Percentiles rank a stretch among this genome's conserved stretches.
Evolutionary conservation across 2,888 invertebrate species (phyloP).

Genomic region (Choristoneura rosaceana): DNA sequence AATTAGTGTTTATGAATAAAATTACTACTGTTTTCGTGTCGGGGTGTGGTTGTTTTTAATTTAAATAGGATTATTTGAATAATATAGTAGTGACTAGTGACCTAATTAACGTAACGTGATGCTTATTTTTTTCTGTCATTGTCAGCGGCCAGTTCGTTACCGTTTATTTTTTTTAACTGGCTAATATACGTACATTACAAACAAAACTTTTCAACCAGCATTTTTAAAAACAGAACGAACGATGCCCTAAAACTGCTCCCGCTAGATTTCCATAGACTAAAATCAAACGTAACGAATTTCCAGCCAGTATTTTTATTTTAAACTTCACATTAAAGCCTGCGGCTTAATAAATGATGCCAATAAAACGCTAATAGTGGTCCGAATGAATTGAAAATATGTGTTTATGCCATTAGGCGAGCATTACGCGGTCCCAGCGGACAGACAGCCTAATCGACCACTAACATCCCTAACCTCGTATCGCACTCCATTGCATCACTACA

Average conservation of each 20-base stretch:
- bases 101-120: slow-evolving; percentile 28
- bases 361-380: slow-evolving; percentile 55
- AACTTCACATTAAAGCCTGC: slow-evolving; percentile 18
- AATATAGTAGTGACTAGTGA: slow-evolving; percentile 14
- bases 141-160: not conserved
- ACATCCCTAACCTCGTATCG: not conserved
- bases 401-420: slow-evolving; percentile 67
- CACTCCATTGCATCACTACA: not conserved
- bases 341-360: slow-evolving; percentile 54
- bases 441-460: slow-evolving; percentile 43
- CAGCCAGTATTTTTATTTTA: slow-evolving; percentile 7
- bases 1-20: slow-evolving; percentile 60
- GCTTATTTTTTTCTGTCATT: slow-evolving; percentile 12
- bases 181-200: not conserved
- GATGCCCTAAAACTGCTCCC: not conserved
- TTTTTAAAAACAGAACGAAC: not conserved
- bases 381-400: slow-evolving; percentile 77
- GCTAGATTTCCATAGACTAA: slow-evolving; percentile 2
- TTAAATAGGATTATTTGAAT: slow-evolving; percentile 44
- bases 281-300: not conserved
- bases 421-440: slow-evolving; percentile 66
- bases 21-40: slow-evolving; percentile 53
- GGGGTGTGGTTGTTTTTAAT: slow-evolving; percentile 49
- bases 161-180: not conserved
- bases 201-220: not conserved